Evolutionary conservation across 2,888 invertebrate species (phyloP).

Genomic region (Crocallis elinguaria): DNA sequence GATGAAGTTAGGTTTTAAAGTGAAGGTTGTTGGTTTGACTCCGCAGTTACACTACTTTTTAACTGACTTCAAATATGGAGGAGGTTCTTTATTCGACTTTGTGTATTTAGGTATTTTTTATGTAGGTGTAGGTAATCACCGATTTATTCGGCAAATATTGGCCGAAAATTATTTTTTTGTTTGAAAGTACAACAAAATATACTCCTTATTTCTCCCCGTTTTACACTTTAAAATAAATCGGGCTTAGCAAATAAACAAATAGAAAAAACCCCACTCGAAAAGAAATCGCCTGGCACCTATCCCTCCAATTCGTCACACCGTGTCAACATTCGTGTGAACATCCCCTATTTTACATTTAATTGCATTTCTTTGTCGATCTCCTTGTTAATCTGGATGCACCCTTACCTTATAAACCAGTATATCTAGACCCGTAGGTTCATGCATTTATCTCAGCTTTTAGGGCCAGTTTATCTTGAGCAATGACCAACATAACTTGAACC

Average conservation of each 20-base stretch:
- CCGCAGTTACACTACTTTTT: no score
- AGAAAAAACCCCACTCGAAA: conserved; percentile 53
- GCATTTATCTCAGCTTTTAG: background rate
- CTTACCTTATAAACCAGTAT: conserved; percentile 61
- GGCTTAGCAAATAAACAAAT: conserved; percentile 50
- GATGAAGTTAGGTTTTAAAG: no score
- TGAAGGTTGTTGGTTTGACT: no score
- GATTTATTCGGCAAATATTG: no score
- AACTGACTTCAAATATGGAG: no score
- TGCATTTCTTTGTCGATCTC: conserved; percentile 84
- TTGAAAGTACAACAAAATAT: background rate
- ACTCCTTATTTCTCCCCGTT: conserved; percentile 1
- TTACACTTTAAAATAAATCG: conserved; percentile 36
- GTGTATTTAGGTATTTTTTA: no score
- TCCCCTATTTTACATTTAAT: conserved; percentile 84
- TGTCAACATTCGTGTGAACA: conserved; percentile 80
- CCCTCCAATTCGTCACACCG: conserved; percentile 74
- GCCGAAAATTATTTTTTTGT: no score
- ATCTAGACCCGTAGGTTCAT: conserved; percentile 38
- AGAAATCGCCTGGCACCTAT: conserved; percentile 59
- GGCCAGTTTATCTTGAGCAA: conserved; percentile 14
- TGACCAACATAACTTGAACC: conserved; percentile 12
- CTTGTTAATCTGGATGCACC: conserved; percentile 81
- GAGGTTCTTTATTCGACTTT: no score
- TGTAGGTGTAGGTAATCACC: no score